Evolutionary conservation across 2,797 vertebrate genomes (phyloP).

Genomic region (Acanthurus leucopareius): DNA sequence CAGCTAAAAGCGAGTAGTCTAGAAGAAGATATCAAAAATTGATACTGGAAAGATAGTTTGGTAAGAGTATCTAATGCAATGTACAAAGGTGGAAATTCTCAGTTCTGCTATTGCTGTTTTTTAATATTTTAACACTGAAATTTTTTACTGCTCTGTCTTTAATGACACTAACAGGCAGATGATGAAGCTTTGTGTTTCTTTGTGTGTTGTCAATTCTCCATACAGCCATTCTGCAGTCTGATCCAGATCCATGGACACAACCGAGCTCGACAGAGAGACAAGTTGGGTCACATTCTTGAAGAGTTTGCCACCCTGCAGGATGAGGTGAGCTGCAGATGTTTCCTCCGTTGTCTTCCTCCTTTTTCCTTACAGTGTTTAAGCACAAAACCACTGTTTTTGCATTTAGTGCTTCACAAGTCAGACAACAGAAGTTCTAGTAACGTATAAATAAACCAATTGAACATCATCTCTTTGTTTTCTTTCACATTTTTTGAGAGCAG

Average conservation of each 20-base stretch:
- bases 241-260: slow-evolving; percentile 99
- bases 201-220: slow-evolving; percentile 14
- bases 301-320: slow-evolving; percentile 99
- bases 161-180: neutral
- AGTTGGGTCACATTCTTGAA: slow-evolving; percentile 97
- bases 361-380: neutral
- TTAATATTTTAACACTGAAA: neutral
- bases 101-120: neutral
- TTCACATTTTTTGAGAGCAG: neutral
- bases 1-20: neutral
- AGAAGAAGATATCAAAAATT: neutral
- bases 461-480: neutral
- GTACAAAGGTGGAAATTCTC: neutral
- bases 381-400: neutral
- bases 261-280: slow-evolving; percentile 97
- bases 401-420: neutral
- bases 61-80: neutral
- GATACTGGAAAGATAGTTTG: neutral
- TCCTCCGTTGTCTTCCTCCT: neutral
- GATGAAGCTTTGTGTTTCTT: neutral
- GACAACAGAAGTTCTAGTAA: neutral
- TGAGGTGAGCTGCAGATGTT: slow-evolving; percentile 85
- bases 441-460: neutral
- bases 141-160: neutral
- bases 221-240: slow-evolving; percentile 96